Percentiles rank a stretch among this genome's conserved stretches.
These are phyloP conservation scores for Patella ulyssiponensis DNA, from an alignment of 2,888 invertebrate species.

Conservation along the genomic window DNA sequence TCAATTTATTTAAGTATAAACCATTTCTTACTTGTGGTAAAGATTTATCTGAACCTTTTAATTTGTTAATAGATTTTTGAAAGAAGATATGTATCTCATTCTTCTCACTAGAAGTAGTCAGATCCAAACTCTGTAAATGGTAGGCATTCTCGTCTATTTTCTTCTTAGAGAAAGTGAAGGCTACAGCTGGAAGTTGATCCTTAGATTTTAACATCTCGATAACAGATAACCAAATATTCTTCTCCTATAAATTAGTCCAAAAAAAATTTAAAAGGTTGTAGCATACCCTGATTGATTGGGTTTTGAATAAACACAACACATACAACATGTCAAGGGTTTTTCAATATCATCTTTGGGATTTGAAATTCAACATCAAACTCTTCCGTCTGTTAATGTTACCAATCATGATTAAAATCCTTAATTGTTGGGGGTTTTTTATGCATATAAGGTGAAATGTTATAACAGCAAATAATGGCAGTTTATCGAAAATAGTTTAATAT, in stretches of 20 bases:
- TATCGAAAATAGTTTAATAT: too few relatives aligned
- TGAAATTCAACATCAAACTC: too few relatives aligned
- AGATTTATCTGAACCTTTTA: slow-evolving; percentile 88
- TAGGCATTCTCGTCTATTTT: slow-evolving; percentile 83
- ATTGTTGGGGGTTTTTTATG: too few relatives aligned
- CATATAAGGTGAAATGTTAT: too few relatives aligned
- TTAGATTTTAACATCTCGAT: slow-evolving; percentile 86
- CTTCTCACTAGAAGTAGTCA: slow-evolving; percentile 89
- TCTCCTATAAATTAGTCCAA: slow-evolving; percentile 77
- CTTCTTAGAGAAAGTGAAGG: slow-evolving; percentile 91
- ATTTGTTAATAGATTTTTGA: slow-evolving; percentile 83
- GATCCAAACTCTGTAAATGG: slow-evolving; percentile 77
- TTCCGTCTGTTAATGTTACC: too few relatives aligned
- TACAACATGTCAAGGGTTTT: too few relatives aligned
- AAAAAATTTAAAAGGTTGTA: neutral
- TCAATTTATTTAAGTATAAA: neutral
- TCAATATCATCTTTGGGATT: too few relatives aligned
- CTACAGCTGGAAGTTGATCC: slow-evolving; percentile 92
- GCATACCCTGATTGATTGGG: too few relatives aligned
- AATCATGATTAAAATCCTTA: too few relatives aligned
- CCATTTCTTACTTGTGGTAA: slow-evolving; percentile 83
- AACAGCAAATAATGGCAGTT: too few relatives aligned
- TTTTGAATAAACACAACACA: too few relatives aligned
- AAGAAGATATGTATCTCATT: slow-evolving; percentile 88
- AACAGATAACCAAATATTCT: slow-evolving; percentile 71